phyloP scores from a whole-genome alignment of 2,888 invertebrate species.

The Nebria salina region DNA sequence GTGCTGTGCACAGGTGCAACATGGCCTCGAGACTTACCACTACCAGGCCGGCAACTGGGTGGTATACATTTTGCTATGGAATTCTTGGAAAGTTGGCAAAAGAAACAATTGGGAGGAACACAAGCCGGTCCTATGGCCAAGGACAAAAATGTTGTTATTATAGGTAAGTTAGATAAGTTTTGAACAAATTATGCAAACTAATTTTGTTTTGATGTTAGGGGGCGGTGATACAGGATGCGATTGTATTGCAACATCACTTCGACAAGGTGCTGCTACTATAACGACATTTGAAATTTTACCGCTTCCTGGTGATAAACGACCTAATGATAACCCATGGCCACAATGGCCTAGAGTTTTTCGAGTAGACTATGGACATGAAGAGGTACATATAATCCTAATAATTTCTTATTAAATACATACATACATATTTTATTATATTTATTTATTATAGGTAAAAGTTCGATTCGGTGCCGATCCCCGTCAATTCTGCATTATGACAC shows the following conservation, averaged over 20 bases:
- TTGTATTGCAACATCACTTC: slow-evolving; percentile 96
- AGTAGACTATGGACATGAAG: slow-evolving; percentile 98
- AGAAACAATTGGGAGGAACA: slow-evolving; percentile 82
- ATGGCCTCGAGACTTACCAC: slow-evolving; percentile 91
- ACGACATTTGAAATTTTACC: slow-evolving; percentile 98
- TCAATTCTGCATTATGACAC: slow-evolving; percentile 91
- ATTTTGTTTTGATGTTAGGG: slow-evolving; percentile 58
- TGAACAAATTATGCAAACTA: not conserved
- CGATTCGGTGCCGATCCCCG: slow-evolving; percentile 93
- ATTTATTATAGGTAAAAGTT: slow-evolving; percentile 68
- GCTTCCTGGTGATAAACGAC: slow-evolving; percentile 82
- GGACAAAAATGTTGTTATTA: slow-evolving; percentile 93
- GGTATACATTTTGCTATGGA: slow-evolving; percentile 99
- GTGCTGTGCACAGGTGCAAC: slow-evolving; percentile 94
- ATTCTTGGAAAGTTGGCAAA: slow-evolving; percentile 96
- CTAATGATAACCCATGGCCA: slow-evolving; percentile 97
- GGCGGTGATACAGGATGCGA: slow-evolving; percentile 93
- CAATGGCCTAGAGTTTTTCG: slow-evolving; percentile 97
- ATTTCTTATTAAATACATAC: not conserved
- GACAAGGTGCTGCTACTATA: slow-evolving; percentile 90
- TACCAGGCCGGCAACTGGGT: slow-evolving; percentile 82
- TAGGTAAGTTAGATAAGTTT: slow-evolving; percentile 65
- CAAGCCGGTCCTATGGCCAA: slow-evolving; percentile 76
- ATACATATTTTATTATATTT: not conserved
- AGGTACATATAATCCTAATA: slow-evolving; percentile 65